Evolutionary conservation across 1,140 invertebrate genomes (phyloP).

Genomic region (Octopus sinensis): DNA sequence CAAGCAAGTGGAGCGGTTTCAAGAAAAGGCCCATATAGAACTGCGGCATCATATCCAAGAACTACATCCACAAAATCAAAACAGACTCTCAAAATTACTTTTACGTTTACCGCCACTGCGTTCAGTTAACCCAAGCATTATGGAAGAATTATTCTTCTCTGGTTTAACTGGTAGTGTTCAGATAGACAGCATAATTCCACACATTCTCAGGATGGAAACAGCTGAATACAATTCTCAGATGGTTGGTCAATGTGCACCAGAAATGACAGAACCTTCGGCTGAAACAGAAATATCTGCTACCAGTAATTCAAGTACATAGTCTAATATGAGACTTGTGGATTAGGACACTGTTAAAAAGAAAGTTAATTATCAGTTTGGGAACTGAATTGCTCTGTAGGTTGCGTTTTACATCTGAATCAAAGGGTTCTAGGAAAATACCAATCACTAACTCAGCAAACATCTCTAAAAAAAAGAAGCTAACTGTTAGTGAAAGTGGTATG

Average conservation of each 20-base stretch:
- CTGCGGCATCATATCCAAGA: conserved; percentile 63
- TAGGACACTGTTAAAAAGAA: no score
- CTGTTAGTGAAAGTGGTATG: no score
- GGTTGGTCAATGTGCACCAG: conserved; percentile 33
- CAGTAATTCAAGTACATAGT: not conserved
- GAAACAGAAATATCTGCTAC: not conserved
- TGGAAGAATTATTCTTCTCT: conserved; percentile 91
- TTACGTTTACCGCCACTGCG: conserved; percentile 75
- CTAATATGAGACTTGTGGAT: not conserved
- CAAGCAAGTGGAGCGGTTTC: conserved; percentile 66
- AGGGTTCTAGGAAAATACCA: no score
- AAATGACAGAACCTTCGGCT: not conserved
- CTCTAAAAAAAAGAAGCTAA: no score
- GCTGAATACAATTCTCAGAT: conserved; percentile 55
- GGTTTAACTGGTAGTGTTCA: conserved; percentile 87
- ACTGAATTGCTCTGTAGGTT: no score
- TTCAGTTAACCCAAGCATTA: conserved; percentile 72
- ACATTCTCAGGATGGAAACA: conserved; percentile 78
- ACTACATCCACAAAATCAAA: conserved; percentile 37
- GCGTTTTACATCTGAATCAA: no score
- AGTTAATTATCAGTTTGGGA: no score
- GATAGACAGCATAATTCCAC: conserved; percentile 88
- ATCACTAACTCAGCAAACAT: no score
- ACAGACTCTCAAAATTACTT: conserved; percentile 68
- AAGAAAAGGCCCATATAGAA: conserved; percentile 73